A percentile compares a stretch with the other conserved stretches of the same genome.
phyloP scores from a whole-genome alignment of 2,888 invertebrate species.

The Tubulanus polymorphus region DNA sequence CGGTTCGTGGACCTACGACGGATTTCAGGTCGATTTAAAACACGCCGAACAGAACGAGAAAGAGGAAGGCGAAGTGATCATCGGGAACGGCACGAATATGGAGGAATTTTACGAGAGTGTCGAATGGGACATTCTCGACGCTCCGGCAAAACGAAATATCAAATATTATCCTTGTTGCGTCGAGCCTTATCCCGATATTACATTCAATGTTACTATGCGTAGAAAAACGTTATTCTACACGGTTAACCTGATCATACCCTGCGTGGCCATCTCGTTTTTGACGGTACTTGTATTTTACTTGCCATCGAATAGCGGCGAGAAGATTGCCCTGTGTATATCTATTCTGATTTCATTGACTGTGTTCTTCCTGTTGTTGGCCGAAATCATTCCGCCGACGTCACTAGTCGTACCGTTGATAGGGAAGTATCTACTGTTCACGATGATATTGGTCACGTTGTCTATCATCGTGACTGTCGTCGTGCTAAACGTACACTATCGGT shows the following conservation, averaged over 20 bases:
- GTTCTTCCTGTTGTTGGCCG: constrained; percentile 96
- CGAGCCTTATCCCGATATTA: constrained; percentile 54
- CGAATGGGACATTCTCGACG: constrained; percentile 59
- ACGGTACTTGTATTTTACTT: constrained; percentile 95
- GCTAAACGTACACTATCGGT: constrained; percentile 93
- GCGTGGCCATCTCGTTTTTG: constrained; percentile 96
- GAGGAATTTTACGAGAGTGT: constrained; percentile 47
- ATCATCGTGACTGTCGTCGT: constrained; percentile 97
- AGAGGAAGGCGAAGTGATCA: constrained; percentile 21
- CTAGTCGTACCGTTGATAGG: constrained; percentile 94
- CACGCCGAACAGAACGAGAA: constrained; percentile 17
- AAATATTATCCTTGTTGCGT: constrained; percentile 58
- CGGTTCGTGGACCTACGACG: constrained; percentile 68
- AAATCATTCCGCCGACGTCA: constrained; percentile 97
- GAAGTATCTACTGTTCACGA: constrained; percentile 90
- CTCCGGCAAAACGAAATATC: constrained; percentile 55
- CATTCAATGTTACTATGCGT: constrained; percentile 51
- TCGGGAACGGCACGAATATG: constrained; percentile 47
- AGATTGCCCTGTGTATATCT: constrained; percentile 92
- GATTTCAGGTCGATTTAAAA: constrained; percentile 36
- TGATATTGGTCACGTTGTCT: constrained; percentile 91
- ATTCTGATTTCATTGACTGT: constrained; percentile 98
- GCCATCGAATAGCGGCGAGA: constrained; percentile 96
- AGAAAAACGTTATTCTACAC: constrained; percentile 82
- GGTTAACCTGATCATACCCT: constrained; percentile 92